Percentiles rank a stretch among this genome's conserved stretches.
Conservation (phyloP, 2,113 vertebrate genomes). For the Ammodytes marinus region DNA sequence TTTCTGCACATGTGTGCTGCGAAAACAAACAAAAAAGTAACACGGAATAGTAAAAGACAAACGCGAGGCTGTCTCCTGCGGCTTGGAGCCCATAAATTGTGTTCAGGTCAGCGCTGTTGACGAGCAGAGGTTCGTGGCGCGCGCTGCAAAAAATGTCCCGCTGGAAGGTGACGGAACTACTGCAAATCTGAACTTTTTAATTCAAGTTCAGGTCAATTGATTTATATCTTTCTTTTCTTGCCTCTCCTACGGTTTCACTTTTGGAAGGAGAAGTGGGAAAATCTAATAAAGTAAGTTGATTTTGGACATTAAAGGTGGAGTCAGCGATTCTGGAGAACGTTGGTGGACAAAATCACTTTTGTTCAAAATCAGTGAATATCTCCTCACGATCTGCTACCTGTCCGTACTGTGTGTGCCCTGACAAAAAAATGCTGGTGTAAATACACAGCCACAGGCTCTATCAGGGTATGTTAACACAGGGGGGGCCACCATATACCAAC, state of each 20-base stretch:
- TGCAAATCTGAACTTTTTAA: not conserved
- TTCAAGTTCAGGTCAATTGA: not conserved
- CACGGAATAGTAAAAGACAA: conserved; percentile 79
- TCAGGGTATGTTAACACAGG: too few relatives aligned
- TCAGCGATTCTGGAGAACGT: too few relatives aligned
- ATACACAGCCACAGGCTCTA: too few relatives aligned
- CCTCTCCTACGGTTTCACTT: not conserved
- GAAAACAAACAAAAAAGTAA: conserved; percentile 83
- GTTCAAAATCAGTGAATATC: too few relatives aligned
- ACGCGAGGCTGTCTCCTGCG: conserved; percentile 78
- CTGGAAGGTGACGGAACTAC: not conserved
- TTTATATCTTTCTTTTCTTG: too few relatives aligned
- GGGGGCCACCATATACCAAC: too few relatives aligned
- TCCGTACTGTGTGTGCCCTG: too few relatives aligned
- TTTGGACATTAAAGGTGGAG: not conserved
- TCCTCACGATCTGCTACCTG: too few relatives aligned
- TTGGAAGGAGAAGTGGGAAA: not conserved
- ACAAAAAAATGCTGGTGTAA: too few relatives aligned
- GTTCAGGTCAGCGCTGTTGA: conserved; percentile 66
- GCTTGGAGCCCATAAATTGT: conserved; percentile 80
- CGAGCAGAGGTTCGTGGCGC: conserved; percentile 38
- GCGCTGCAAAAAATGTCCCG: conserved; percentile 51
- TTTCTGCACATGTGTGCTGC: conserved; percentile 75
- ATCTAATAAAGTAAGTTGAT: too few relatives aligned
- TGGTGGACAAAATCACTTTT: too few relatives aligned